A percentile compares a stretch with the other conserved stretches of the same genome.
These are phyloP conservation scores for Ornithoptera alexandrae DNA, from an alignment of 2,888 invertebrate species.

Conservation along the genomic window DNA sequence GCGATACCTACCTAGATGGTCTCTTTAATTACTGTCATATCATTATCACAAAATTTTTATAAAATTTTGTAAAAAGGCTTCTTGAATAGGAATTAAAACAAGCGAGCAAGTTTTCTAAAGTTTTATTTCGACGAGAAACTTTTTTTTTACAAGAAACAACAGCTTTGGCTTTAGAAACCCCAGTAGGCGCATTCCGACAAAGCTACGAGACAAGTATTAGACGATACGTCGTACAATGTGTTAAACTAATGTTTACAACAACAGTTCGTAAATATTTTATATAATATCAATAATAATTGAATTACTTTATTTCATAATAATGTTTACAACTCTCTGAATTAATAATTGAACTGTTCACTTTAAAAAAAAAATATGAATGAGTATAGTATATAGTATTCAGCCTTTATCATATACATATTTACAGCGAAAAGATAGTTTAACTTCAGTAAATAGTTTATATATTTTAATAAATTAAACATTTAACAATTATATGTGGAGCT, in stretches of 20 bases:
- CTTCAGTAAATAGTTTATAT: not conserved
- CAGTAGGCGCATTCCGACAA: slow-evolving; percentile 40
- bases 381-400: slow-evolving; percentile 8
- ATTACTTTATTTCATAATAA: not conserved
- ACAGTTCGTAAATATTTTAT: not conserved
- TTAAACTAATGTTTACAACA: slow-evolving; percentile 22
- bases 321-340: slow-evolving; percentile 12
- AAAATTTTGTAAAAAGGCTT: not conserved
- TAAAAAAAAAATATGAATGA: not conserved
- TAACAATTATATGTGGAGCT: not conserved
- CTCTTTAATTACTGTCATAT: too few species aligned
- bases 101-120: not conserved
- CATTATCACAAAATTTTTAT: not conserved
- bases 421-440: not conserved
- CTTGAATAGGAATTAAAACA: not conserved
- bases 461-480: too few species aligned
- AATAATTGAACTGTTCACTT: not conserved
- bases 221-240: slow-evolving; percentile 30
- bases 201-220: slow-evolving; percentile 48
- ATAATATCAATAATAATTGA: not conserved
- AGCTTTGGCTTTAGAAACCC: slow-evolving; percentile 45
- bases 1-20: too few species aligned
- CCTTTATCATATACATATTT: slow-evolving; percentile 15
- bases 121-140: slow-evolving; percentile 29
- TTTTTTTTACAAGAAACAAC: slow-evolving; percentile 43